Evolutionary conservation across 2,797 vertebrate genomes (phyloP).

Genomic region (Chaunax sp.): DNA sequence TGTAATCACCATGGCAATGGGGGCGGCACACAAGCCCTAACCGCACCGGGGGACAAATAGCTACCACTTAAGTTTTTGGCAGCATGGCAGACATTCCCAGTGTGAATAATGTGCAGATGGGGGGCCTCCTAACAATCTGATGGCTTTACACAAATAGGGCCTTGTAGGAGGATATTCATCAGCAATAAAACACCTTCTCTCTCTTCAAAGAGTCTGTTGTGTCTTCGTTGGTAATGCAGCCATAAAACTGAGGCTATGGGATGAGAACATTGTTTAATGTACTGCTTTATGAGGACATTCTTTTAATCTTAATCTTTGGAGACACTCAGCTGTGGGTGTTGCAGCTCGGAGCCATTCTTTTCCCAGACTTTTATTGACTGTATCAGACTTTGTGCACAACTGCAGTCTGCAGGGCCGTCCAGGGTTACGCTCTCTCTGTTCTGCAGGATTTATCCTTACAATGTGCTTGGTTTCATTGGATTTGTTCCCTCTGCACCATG

Average conservation of each 20-base stretch:
- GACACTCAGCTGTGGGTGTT: slow-evolving; percentile 21
- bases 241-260: slow-evolving; percentile 37
- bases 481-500: neutral
- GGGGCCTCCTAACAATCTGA: slow-evolving; percentile 59
- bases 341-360: slow-evolving; percentile 14
- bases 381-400: slow-evolving; percentile 16
- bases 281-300: slow-evolving; percentile 51
- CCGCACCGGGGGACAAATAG: slow-evolving; percentile 61
- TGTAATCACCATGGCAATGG: slow-evolving; percentile 80
- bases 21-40: slow-evolving; percentile 54
- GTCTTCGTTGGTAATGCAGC: slow-evolving; percentile 29
- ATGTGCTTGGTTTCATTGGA: neutral
- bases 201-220: slow-evolving; percentile 41
- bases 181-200: slow-evolving; percentile 56
- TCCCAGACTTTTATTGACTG: slow-evolving; percentile 40
- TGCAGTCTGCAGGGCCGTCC: slow-evolving; percentile 13
- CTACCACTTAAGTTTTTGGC: slow-evolving; percentile 76
- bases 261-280: slow-evolving; percentile 48
- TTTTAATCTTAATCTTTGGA: slow-evolving; percentile 46
- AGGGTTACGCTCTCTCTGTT: slow-evolving; percentile 4
- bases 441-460: slow-evolving; percentile 25
- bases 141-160: slow-evolving; percentile 65
- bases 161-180: slow-evolving; percentile 63
- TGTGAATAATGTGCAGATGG: slow-evolving; percentile 74
- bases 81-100: slow-evolving; percentile 56